Evolutionary conservation across 1,140 invertebrate species (phyloP), one percentile per base, ranked within the genome.

Genomic region (Trypoxylus dichotomus): DNA sequence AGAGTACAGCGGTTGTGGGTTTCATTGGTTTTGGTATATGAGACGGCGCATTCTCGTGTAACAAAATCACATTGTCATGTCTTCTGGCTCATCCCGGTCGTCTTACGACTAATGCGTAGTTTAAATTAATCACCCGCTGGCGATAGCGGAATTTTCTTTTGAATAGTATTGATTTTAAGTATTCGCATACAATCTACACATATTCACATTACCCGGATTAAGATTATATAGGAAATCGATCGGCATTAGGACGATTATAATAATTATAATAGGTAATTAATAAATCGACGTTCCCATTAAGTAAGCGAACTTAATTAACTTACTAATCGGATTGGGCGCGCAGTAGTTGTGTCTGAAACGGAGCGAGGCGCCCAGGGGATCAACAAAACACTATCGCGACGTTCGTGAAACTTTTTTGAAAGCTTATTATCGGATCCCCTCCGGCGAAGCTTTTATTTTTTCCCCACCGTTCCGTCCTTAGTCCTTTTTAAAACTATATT

Each of bases 231-330:
- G 5, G 27, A 68, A 68, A 27, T 68, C 60, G 1, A 13, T 68
- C 13, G 2, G 2, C n/a, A 63, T 63, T 37, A 74, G 7, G 72
- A 3, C 74, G 41, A 47, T 47, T 54, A 76, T 58, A 68, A 41
- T 77, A 74, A 79, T 76, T 83, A 85, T 84, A 84, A 84, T 83
- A 82, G 83, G 82, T 84, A 84, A 85, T 85, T 85, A 85, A 85
- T 85, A 84, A 85, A 85, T 84, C 83, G 84, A 74, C 82, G 79
- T 84, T 80, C 79, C 83, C 83, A 85, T 85, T 85, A 85, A 82
- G 83, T 83, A 83, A 83, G 79, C 82, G 83, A 81, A 85, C 80
- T 85, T 85, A 85, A 85, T 85, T 85, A 85, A 85, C 83, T 84
- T 82, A 83, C 82, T 85, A 85, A 85, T 85, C 84, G 84, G 83